These are phyloP conservation scores for Gila orcuttii DNA, from an alignment of 2,113 vertebrate species.

Conservation along the genomic window DNA sequence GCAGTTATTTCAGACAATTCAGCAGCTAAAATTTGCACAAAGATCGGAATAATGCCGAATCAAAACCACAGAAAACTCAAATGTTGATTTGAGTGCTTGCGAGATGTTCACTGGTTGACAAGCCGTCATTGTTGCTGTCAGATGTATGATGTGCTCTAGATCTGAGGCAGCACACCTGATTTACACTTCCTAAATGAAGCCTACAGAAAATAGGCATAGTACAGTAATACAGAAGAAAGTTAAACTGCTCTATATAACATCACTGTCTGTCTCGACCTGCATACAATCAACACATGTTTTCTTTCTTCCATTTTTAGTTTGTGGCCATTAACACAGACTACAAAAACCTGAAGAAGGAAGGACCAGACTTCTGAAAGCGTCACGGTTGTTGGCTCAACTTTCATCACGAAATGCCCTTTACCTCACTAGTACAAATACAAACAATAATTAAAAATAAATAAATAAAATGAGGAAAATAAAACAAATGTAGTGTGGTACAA, in stretches of 20 bases:
- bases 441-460: neutral
- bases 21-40: too few species aligned
- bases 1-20: too few species aligned
- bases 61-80: too few species aligned
- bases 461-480: neutral
- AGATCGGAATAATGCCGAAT: too few species aligned
- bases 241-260: neutral
- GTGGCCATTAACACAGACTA: slow-evolving; percentile 86
- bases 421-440: neutral
- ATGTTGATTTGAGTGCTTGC: too few species aligned
- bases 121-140: too few species aligned
- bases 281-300: neutral
- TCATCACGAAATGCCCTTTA: neutral
- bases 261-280: neutral
- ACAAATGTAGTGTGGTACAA: too few species aligned
- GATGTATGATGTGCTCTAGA: too few species aligned
- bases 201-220: neutral
- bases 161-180: too few species aligned
- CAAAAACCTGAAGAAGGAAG: slow-evolving; percentile 90
- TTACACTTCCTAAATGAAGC: too few species aligned
- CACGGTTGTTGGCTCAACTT: neutral
- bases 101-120: too few species aligned
- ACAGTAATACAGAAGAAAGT: neutral
- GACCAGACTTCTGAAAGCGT: slow-evolving; percentile 83
- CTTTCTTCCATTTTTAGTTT: slow-evolving; percentile 74